Evolutionary conservation across 2,113 vertebrate genomes (phyloP).

Genomic region (Beaufortia kweichowensis): DNA sequence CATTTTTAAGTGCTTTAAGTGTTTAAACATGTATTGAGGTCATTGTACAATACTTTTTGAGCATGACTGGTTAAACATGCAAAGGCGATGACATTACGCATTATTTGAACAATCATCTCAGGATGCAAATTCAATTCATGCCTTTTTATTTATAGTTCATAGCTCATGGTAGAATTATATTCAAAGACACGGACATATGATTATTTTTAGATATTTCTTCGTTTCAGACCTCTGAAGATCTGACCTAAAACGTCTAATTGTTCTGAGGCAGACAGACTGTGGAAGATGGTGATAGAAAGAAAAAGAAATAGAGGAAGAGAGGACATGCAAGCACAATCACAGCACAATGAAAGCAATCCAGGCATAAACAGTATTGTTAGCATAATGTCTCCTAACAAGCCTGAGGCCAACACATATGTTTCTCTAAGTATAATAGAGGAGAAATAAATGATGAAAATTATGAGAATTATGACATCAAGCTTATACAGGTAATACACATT

Average conservation of each 20-base stretch:
- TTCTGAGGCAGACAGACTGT: no score
- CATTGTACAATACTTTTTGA: no score
- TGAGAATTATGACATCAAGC: background rate
- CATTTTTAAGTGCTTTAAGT: no score
- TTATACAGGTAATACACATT: no score
- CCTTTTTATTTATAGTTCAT: conserved; percentile 31
- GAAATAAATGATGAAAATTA: background rate
- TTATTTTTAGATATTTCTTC: background rate
- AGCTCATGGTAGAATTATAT: background rate
- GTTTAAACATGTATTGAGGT: no score
- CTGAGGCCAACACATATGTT: conserved; percentile 21
- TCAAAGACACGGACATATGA: background rate
- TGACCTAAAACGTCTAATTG: background rate
- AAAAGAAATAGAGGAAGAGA: background rate
- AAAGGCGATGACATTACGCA: background rate
- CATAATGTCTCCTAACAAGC: background rate
- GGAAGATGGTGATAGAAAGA: background rate
- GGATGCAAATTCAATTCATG: background rate
- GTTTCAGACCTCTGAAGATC: background rate
- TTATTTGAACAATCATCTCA: conserved; percentile 13
- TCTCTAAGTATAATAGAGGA: background rate
- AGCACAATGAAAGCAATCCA: background rate
- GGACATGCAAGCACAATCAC: background rate
- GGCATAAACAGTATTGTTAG: no score
- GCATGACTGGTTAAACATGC: background rate